Base-by-base conservation (phyloP, 2,797 vertebrate species). In the Rhinichthys osculus region DNA sequence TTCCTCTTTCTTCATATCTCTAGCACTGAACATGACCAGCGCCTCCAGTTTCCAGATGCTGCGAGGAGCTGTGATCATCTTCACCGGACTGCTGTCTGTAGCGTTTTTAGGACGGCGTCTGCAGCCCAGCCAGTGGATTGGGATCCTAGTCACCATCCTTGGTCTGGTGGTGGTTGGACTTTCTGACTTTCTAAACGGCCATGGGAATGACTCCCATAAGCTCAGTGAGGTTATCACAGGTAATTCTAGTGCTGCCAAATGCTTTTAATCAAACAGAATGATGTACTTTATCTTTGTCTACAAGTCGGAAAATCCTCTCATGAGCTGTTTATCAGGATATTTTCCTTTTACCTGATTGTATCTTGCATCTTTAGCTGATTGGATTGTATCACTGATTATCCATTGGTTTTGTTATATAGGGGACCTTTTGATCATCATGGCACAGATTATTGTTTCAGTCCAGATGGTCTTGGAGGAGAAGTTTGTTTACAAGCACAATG, bases 21-120 rank as follows among this genome's bases (percentile, higher is more conserved):
- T 85, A 99, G 98, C 97, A 35, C 94, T 99, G 81, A 98, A 96
- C 94, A 98, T 98, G 98, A 99, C 97, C 44, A 98, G 96, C 1
- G 97, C 98, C 54, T 99, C 98, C 89, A 99, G 98, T 90, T 99
- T 99, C 95, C 98, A 99, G 96, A 99, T 99, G 98, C 92, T 99
- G 21, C 96, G 97, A 0, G 97, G 98, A 0, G 96, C 97, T 0
- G 97, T 99, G 84, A 96, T 99, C 92, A 95, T 98, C 90, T 98
- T 99, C 94, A 98, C 98, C 0, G 98, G 98, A 21, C 94, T 99
- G 27, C 95, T 99, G 13, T 99, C 98, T 0, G 97, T 98, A 82
- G 96, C 97, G 0, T 99, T 99, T 91, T 91, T 99, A 90, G 94
- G 96, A 1, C 96, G 97, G 1, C 95, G 92, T 42, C 94, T 99